A percentile compares a stretch with the other conserved stretches of the same genome.
These are phyloP conservation scores for Drosophila varians DNA, from an alignment of 1,140 invertebrate genomes.

Conservation along the genomic window DNA sequence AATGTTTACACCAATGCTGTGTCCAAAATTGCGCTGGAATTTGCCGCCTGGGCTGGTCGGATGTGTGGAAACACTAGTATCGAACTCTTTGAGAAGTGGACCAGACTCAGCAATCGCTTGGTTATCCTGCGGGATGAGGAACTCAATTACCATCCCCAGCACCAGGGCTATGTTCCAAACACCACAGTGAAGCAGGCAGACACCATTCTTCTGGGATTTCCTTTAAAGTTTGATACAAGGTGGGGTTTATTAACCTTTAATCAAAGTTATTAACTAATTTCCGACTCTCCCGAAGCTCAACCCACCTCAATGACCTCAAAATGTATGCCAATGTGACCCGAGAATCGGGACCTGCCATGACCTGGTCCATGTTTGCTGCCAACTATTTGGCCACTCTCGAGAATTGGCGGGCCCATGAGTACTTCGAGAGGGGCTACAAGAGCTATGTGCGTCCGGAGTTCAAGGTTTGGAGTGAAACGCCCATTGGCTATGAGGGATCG, in stretches of 20 bases:
- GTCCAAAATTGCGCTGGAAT: constrained; percentile 85
- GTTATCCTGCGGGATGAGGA: constrained; percentile 83
- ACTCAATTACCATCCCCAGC: constrained; percentile 85
- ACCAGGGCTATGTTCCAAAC: constrained; percentile 83
- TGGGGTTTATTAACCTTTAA: neutral
- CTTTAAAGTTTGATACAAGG: constrained; percentile 84
- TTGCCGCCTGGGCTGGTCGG: constrained; percentile 76
- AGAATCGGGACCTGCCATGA: constrained; percentile 85
- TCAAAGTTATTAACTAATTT: neutral
- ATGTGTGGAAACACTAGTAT: constrained; percentile 45
- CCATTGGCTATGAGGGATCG: constrained; percentile 84
- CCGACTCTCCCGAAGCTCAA: constrained; percentile 15
- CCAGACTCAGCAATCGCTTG: constrained; percentile 84
- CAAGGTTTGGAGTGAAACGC: constrained; percentile 85
- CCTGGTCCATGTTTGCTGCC: constrained; percentile 86
- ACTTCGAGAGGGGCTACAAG: constrained; percentile 85
- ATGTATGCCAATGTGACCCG: constrained; percentile 85
- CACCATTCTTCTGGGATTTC: constrained; percentile 85
- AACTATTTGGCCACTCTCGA: constrained; percentile 84
- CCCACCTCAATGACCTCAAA: constrained; percentile 84
- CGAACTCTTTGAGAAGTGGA: constrained; percentile 73
- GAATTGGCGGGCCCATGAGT: constrained; percentile 71
- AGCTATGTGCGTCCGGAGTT: constrained; percentile 85
- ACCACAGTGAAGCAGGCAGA: constrained; percentile 86
- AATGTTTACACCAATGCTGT: constrained; percentile 86